These are phyloP conservation scores for Bedellia somnulentella DNA, from an alignment of 2,888 invertebrate genomes.

Conservation along the genomic window DNA sequence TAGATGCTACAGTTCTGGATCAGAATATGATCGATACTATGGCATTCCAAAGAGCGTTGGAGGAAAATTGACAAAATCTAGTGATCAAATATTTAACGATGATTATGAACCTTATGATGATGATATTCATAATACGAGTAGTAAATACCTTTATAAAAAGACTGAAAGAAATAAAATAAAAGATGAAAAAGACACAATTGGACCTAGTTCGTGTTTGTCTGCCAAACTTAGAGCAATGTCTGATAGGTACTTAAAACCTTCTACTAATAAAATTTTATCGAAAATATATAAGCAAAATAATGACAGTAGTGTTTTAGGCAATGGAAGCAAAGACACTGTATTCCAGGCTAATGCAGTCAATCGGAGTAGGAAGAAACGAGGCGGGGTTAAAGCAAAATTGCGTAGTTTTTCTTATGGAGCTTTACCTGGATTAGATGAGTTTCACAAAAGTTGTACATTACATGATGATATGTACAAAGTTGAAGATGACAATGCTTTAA, in stretches of 20 bases:
- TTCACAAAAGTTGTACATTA: slow-evolving; percentile 65
- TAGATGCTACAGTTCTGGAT: slow-evolving; percentile 53
- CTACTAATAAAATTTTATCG: slow-evolving; percentile 68
- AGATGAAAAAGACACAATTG: slow-evolving; percentile 47
- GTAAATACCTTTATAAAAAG: slow-evolving; percentile 41
- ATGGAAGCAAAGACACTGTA: slow-evolving; percentile 24
- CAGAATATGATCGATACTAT: slow-evolving; percentile 51
- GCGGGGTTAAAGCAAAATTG: slow-evolving; percentile 54
- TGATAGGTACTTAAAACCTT: slow-evolving; percentile 70
- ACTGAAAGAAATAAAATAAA: slow-evolving; percentile 50
- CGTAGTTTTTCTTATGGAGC: slow-evolving; percentile 77
- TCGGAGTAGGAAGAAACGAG: slow-evolving; percentile 40
- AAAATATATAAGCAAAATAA: slow-evolving; percentile 64
- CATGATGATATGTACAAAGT: slow-evolving; percentile 60
- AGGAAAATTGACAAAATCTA: slow-evolving; percentile 49
- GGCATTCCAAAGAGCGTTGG: slow-evolving; percentile 45
- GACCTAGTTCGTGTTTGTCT: slow-evolving; percentile 65
- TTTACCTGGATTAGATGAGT: slow-evolving; percentile 71
- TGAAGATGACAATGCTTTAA: slow-evolving; percentile 55
- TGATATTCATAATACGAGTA: slow-evolving; percentile 16
- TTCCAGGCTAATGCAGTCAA: slow-evolving; percentile 27
- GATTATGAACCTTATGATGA: slow-evolving; percentile 42
- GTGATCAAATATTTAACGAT: slow-evolving; percentile 57
- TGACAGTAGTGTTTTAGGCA: slow-evolving; percentile 26
- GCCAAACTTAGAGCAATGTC: slow-evolving; percentile 74